These are phyloP conservation scores for Drosophila affinis DNA, from an alignment of 2,888 invertebrate species.

Conservation along the genomic window DNA sequence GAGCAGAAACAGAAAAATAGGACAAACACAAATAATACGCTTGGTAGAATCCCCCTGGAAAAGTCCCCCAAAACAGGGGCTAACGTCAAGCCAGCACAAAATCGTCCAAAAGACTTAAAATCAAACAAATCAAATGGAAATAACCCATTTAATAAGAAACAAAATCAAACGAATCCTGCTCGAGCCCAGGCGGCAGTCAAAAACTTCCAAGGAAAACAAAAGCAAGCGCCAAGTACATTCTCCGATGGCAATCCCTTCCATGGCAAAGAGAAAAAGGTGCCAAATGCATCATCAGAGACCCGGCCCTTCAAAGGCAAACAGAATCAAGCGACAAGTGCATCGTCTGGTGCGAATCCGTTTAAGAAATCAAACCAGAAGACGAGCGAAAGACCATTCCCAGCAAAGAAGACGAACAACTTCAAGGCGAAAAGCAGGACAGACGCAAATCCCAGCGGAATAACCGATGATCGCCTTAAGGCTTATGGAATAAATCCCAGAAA, in stretches of 20 bases:
- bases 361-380: slow-evolving; percentile 35
- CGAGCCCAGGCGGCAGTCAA: neutral
- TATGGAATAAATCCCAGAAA: slow-evolving; percentile 97
- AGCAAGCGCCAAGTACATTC: neutral
- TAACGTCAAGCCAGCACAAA: neutral
- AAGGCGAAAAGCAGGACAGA: slow-evolving; percentile 54
- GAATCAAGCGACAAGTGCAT: neutral
- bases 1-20: neutral
- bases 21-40: neutral
- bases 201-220: neutral
- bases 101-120: neutral
- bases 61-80: neutral
- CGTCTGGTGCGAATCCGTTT: slow-evolving; percentile 53
- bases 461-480: slow-evolving; percentile 93
- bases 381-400: slow-evolving; percentile 30
- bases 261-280: neutral
- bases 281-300: neutral
- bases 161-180: neutral
- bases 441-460: slow-evolving; percentile 74
- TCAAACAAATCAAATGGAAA: neutral
- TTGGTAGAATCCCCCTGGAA: neutral
- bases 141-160: neutral
- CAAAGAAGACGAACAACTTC: slow-evolving; percentile 58
- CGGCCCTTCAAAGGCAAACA: neutral
- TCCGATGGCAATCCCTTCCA: neutral